Evolutionary conservation across 1,140 invertebrate genomes (phyloP).

Genomic region (Hylaeus anthracinus): DNA sequence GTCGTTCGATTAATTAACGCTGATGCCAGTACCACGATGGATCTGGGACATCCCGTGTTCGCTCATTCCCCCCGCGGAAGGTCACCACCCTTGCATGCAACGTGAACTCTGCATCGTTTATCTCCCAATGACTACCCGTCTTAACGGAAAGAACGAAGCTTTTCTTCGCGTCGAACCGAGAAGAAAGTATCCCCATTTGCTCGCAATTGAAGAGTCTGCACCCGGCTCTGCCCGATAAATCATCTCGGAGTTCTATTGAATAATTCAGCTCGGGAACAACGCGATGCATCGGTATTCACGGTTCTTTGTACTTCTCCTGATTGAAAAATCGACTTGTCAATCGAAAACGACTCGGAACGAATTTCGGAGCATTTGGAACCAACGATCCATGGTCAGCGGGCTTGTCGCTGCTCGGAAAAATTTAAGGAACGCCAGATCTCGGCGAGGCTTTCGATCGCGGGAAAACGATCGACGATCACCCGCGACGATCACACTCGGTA

Average conservation of each 20-base stretch:
- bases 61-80: background rate
- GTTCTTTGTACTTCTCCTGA: background rate
- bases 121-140: background rate
- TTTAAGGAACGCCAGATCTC: background rate
- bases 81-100: slow-evolving; percentile 31
- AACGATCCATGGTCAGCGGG: background rate
- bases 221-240: slow-evolving; percentile 19
- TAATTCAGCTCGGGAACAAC: background rate
- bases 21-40: background rate
- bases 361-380: background rate
- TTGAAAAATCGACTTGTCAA: background rate
- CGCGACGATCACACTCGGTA: slow-evolving; percentile 13
- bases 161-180: background rate
- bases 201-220: background rate
- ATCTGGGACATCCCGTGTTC: background rate
- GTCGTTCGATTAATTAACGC: slow-evolving; percentile 4
- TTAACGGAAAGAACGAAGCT: background rate
- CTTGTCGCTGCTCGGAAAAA: slow-evolving; percentile 16
- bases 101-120: background rate
- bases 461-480: slow-evolving; percentile 10
- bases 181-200: background rate
- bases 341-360: background rate
- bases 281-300: background rate
- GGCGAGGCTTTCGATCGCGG: background rate
- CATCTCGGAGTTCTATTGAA: background rate